These are phyloP conservation scores for Echinometra lucunter DNA, from an alignment of 53 echinoderm and acorn worm species.

Conservation along the genomic window DNA sequence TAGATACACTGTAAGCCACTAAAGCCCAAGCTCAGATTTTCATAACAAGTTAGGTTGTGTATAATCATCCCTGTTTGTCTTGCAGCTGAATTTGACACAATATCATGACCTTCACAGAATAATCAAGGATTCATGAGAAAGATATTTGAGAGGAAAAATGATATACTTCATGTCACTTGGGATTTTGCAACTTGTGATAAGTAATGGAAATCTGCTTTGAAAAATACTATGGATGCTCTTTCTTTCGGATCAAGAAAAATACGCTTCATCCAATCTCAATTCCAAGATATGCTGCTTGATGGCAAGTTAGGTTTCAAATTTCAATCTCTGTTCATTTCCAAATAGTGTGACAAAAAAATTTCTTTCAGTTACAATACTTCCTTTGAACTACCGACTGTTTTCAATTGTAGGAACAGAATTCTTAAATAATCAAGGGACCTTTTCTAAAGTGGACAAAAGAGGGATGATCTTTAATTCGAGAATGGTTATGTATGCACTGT, in stretches of 20 bases:
- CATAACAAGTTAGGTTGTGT: not conserved
- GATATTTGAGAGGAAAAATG: not conserved
- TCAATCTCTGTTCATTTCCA: not conserved
- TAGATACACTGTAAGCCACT: too few relatives aligned
- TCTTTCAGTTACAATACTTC: not conserved
- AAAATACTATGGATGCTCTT: not conserved
- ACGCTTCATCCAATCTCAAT: not conserved
- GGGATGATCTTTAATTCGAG: not conserved
- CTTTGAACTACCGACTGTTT: not conserved
- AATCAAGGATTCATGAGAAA: not conserved
- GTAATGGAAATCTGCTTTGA: not conserved
- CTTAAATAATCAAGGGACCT: not conserved
- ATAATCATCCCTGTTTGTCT: not conserved
- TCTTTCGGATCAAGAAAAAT: not conserved
- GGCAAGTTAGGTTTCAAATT: not conserved
- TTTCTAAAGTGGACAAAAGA: not conserved
- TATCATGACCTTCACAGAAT: not conserved
- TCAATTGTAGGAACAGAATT: not conserved
- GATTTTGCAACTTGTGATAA: not conserved
- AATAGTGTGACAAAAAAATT: not conserved
- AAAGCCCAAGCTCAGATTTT: not conserved
- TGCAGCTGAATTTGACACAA: not conserved
- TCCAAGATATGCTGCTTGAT: not conserved
- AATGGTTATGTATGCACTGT: not conserved
- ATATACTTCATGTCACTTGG: not conserved